Percentiles rank a stretch among this genome's conserved stretches.
These are phyloP conservation scores for Haemorhous mexicanus DNA, from an alignment of 2,113 vertebrate genomes.

Conservation along the genomic window DNA sequence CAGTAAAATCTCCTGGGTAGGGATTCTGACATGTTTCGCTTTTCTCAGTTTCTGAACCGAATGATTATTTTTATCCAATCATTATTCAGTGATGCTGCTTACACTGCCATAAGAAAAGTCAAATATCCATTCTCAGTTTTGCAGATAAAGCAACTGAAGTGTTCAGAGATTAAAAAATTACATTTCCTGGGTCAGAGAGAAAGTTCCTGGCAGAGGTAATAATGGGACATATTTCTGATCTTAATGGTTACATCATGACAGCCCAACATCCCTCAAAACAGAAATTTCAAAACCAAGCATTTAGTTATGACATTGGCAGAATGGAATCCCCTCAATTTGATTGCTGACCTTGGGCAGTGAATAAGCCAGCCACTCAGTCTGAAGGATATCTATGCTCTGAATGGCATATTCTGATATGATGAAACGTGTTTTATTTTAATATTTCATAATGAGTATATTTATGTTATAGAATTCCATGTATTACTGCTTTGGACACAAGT, in stretches of 20 bases:
- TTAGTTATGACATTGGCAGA: not conserved
- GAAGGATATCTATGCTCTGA: not conserved
- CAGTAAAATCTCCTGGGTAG: not conserved
- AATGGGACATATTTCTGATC: not conserved
- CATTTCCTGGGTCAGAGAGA: conserved; percentile 16
- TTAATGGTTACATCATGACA: not conserved
- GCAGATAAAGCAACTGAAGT: not conserved
- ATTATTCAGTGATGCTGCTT: not conserved
- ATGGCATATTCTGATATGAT: not conserved
- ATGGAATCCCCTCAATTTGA: not conserved
- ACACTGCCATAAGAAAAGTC: not conserved
- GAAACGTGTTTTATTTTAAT: not conserved
- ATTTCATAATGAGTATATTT: not conserved
- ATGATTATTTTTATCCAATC: not conserved
- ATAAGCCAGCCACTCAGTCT: not conserved
- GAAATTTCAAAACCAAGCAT: not conserved
- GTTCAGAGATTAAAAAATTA: conserved; percentile 27
- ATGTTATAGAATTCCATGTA: not conserved
- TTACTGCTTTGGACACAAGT: not conserved
- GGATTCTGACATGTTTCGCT: not conserved
- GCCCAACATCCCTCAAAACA: not conserved
- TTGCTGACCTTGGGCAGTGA: not conserved
- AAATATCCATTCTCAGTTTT: not conserved
- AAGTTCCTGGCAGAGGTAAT: not conserved
- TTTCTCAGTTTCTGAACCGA: not conserved